phyloP scores from a whole-genome alignment of 2,113 vertebrate species.

The Nothoprocta perdicaria region DNA sequence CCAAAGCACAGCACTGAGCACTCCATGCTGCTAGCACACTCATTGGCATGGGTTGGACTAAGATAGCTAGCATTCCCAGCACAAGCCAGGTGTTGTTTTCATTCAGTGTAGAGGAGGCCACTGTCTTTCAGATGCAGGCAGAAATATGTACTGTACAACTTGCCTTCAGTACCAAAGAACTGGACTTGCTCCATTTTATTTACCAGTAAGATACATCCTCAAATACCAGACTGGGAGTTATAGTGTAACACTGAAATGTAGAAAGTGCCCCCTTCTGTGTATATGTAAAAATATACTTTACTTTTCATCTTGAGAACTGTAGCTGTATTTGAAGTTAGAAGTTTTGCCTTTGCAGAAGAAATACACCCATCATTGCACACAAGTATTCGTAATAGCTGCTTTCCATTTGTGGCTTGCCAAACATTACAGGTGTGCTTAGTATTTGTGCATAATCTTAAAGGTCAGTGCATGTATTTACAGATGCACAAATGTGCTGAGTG shows the following conservation, averaged over 20 bases:
- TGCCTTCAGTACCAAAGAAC: not conserved
- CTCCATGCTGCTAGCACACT: not conserved
- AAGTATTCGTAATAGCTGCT: not conserved
- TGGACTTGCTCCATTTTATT: not conserved
- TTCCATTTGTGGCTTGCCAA: not conserved
- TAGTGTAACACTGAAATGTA: not conserved
- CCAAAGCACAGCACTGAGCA: not conserved
- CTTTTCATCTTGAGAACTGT: not conserved
- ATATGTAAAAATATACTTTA: not conserved
- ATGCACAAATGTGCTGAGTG: not conserved
- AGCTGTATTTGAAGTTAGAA: not conserved
- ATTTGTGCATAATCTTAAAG: conserved; percentile 24
- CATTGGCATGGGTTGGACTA: not conserved
- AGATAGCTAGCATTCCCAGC: not conserved
- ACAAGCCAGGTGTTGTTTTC: not conserved
- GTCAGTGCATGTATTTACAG: conserved; percentile 5
- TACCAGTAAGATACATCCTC: not conserved
- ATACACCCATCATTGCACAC: not conserved
- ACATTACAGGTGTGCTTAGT: conserved; percentile 17
- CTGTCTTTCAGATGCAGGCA: not conserved
- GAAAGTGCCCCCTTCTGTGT: not conserved
- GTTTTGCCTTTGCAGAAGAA: not conserved
- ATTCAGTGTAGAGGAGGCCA: not conserved
- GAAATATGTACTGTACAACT: not conserved
- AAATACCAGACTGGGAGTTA: not conserved